Evolutionary conservation across 1,140 invertebrate genomes (phyloP), one percentile per base, ranked within the genome.

Genomic region (Hypothenemus hampei): DNA sequence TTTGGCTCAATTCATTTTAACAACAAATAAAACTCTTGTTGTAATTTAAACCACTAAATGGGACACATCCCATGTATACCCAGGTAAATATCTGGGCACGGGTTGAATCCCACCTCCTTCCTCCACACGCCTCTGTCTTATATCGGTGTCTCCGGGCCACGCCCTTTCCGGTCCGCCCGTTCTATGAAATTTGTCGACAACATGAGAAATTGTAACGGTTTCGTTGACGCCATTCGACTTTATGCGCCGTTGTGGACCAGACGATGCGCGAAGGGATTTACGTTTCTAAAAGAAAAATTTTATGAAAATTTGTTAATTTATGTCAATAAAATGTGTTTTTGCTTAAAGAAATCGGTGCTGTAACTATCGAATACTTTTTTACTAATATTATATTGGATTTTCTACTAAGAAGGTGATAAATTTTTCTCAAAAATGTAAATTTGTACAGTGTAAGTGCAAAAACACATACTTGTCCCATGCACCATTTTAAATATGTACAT

Each of bases 171-270:
- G 76, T 40, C 73, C 74, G 37, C 49, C 37, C 7, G 50, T 18
- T 71, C 72, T 46, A 68, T 74, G 73, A 36, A 69, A 72, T 50
- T 77, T 79, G 59, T 89, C 87, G 23, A 89, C 86, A 1, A 82
- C 83, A 50, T 88, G 69, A 63, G 86, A 88, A 43, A 89, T 87
- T 7, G 85, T 86, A 4, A 78, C 76, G 2, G 83, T 77, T 65
- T 89, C 87, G 57, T 87, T 87, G 13, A 89, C 79, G 5, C 89
- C 85, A 65, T 91, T 91, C 3, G 87, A 83, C 66, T 89, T 87
- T 26, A 87, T 81, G 15, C 82, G 74, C 44, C 87, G 79, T 59
- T 87, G 82, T 57, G 87, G 81, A 40, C 82, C 81, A 62, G 86
- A 77, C 6, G 85, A 84, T 10, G 85, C 84, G 58, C 87, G 77